phyloP scores from a whole-genome alignment of 2,888 invertebrate species.

The Resseliella maxima region DNA sequence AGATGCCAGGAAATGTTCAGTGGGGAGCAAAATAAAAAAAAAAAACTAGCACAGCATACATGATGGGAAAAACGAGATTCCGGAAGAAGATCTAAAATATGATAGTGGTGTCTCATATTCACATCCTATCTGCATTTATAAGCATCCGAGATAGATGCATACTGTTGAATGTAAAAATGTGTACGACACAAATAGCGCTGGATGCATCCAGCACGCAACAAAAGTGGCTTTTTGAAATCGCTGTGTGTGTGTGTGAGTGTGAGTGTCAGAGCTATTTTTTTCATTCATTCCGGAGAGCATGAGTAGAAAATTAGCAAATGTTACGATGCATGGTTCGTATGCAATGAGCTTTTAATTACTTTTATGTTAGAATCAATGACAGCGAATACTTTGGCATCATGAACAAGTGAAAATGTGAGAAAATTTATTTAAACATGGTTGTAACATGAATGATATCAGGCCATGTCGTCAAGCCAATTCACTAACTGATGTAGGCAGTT shows the following conservation, averaged over 20 bases:
- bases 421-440: not conserved
- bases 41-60: too few relatives aligned
- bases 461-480: not conserved
- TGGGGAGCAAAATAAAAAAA: not conserved
- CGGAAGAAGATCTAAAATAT: slow-evolving; percentile 25
- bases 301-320: not conserved
- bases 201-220: not conserved
- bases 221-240: not conserved
- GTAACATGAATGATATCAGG: not conserved
- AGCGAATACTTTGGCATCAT: not conserved
- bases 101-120: too few relatives aligned
- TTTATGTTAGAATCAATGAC: not conserved
- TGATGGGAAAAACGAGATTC: not conserved
- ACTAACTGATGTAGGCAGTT: not conserved
- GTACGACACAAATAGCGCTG: not conserved
- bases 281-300: not conserved
- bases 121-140: not conserved
- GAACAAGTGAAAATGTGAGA: not conserved
- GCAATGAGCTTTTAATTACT: slow-evolving; percentile 29
- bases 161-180: slow-evolving; percentile 8
- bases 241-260: too few relatives aligned
- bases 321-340: not conserved
- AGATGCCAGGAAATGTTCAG: not conserved
- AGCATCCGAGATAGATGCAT: not conserved
- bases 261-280: too few relatives aligned